Evolutionary conservation across 2,113 vertebrate species (phyloP).

Genomic region (Arothron firmamentum): DNA sequence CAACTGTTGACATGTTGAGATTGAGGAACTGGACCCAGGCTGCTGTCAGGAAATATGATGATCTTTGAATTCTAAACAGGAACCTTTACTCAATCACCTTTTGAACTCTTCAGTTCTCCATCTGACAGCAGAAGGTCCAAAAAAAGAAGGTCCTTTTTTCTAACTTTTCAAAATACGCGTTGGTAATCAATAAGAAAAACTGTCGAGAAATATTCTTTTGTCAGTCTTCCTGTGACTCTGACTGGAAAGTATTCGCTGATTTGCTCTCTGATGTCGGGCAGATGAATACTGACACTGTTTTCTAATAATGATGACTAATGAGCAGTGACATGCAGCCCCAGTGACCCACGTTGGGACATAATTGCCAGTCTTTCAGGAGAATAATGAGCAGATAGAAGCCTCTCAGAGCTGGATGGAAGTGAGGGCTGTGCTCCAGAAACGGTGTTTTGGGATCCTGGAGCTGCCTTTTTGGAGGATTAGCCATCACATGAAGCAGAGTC

Average conservation of each 20-base stretch:
- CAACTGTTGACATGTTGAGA: too few relatives aligned
- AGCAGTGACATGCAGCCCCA: conserved; percentile 45
- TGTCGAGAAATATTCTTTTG: background rate
- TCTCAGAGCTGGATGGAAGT: conserved; percentile 9
- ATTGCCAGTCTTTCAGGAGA: conserved; percentile 31
- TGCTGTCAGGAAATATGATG: background rate
- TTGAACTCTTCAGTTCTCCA: background rate
- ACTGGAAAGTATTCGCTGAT: conserved; percentile 7
- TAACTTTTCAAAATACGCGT: background rate
- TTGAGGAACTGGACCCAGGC: too few relatives aligned
- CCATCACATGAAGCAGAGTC: too few relatives aligned
- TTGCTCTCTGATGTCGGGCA: conserved; percentile 6
- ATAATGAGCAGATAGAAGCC: conserved; percentile 48
- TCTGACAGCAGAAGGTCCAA: background rate
- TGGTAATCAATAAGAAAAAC: background rate
- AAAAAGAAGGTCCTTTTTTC: background rate
- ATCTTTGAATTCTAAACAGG: background rate
- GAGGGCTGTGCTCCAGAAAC: conserved; percentile 6
- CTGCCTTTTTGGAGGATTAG: too few relatives aligned
- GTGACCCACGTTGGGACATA: conserved; percentile 28
- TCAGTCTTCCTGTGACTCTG: conserved; percentile 4
- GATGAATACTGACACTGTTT: conserved; percentile 42
- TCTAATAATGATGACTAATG: conserved; percentile 58
- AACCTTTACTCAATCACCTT: background rate
- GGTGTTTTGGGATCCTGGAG: too few relatives aligned